These are phyloP conservation scores for Silurus glanis DNA, from an alignment of 2,113 vertebrate species.

Conservation along the genomic window DNA sequence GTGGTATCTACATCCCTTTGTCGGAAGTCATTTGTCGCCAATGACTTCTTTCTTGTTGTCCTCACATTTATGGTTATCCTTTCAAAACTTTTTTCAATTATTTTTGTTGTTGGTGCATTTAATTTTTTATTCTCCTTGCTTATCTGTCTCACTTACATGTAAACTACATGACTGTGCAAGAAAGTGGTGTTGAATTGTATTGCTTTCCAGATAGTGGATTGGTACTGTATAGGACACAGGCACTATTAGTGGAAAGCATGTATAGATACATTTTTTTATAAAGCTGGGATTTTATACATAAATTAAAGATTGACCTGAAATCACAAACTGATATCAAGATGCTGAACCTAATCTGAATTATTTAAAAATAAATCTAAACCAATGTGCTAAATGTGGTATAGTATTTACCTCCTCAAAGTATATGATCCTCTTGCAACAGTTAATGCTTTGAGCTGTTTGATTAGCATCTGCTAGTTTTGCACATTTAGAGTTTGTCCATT, in stretches of 20 bases:
- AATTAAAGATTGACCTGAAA: constrained; percentile 75
- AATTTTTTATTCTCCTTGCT: not conserved
- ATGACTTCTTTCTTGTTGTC: constrained; percentile 1
- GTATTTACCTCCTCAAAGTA: not conserved
- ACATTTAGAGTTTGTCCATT: not conserved
- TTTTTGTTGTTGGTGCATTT: not conserved
- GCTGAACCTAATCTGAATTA: constrained; percentile 17
- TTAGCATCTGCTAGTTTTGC: not conserved
- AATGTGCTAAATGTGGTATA: not conserved
- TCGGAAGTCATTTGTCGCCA: constrained; percentile 3
- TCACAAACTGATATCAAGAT: constrained; percentile 43
- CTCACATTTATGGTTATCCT: not conserved
- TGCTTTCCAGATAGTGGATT: constrained; percentile 34
- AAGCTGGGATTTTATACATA: constrained; percentile 70
- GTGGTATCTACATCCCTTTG: constrained; percentile 10
- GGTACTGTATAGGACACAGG: constrained; percentile 62
- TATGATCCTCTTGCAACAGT: not conserved
- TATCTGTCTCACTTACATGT: not conserved
- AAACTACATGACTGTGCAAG: not conserved
- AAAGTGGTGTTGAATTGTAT: not conserved
- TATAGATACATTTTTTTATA: constrained; percentile 74
- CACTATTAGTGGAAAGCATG: constrained; percentile 69
- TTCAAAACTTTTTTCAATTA: not conserved
- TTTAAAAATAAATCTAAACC: not conserved
- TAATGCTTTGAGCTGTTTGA: not conserved